phyloP scores from a whole-genome alignment of 2,888 invertebrate genomes.

The Epirrhoe tristata region DNA sequence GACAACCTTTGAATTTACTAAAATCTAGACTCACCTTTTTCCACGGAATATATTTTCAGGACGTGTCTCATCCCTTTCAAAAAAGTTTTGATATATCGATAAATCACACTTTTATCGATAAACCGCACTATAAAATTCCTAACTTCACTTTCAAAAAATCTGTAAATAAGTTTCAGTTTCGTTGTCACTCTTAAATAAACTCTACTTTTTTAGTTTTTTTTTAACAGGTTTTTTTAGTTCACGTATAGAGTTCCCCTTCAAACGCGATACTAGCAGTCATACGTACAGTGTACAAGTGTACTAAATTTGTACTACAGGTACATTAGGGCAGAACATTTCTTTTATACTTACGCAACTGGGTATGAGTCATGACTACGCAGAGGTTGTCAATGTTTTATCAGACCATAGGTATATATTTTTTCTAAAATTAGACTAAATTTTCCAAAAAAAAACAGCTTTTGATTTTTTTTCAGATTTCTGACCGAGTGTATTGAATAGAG shows the following conservation, averaged over 20 bases:
- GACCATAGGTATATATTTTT: not conserved
- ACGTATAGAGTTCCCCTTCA: not conserved
- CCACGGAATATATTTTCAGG: slow-evolving; percentile 28
- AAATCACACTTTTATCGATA: slow-evolving; percentile 3
- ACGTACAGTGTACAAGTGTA: slow-evolving; percentile 10
- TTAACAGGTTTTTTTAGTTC: too few species aligned
- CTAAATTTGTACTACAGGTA: slow-evolving; percentile 36
- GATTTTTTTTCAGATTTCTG: too few species aligned
- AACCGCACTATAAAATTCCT: not conserved
- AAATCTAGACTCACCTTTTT: slow-evolving; percentile 25
- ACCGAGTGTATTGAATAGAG: too few species aligned
- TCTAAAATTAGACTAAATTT: too few species aligned
- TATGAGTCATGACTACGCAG: slow-evolving; percentile 37
- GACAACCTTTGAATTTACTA: too few species aligned
- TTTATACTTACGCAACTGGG: slow-evolving; percentile 43
- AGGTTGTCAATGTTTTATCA: slow-evolving; percentile 39
- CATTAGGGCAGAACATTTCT: slow-evolving; percentile 48
- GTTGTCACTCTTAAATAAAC: not conserved
- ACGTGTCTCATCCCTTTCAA: slow-evolving; percentile 25
- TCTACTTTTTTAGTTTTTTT: too few species aligned
- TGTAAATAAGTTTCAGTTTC: not conserved
- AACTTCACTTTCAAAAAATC: too few species aligned
- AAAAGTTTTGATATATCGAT: slow-evolving; percentile 1
- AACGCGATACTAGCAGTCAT: not conserved
- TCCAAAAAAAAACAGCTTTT: too few species aligned